Evolutionary conservation across 2,797 vertebrate genomes (phyloP), one percentile per base, ranked within the genome.

Genomic region (Crenuchus spilurus): DNA sequence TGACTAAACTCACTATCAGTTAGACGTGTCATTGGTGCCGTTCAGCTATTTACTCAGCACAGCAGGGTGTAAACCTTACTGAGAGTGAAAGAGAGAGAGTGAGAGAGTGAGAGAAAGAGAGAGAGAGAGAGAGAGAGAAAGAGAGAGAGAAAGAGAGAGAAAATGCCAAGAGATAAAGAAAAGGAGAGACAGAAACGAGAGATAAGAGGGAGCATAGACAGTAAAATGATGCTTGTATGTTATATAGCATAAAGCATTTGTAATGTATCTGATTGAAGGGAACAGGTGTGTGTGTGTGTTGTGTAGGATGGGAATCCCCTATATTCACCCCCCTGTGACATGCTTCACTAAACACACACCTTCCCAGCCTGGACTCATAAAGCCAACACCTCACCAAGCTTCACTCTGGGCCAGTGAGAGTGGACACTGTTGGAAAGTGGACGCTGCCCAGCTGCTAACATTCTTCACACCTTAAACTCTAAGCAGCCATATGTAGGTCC

Each of bases 261-360:
- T 67, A 20, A 42, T 42, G 44, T 28, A 30, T 60, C 70, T 79
- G 72, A 83, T 33, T 73, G 73, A 83, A 16, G 58, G 66, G 60
- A 80, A 61, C 78, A 83, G 78, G 75, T 83, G 75, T 62, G 67
- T 37, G 35, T 54, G 48, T 63, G 55, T 80, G 61, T 52, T 33
- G 67, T 58, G 49, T 52, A 52, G 11, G 3, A n/a, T 6, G 35
- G 67, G 76, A 78, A 70, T 69, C 39, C 63, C 44, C 70, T 28
- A 51, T 18, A 66, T 62, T 54, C 48, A 71, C 61, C 20, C 39
- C 26, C 46, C 52, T 60, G 57, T 69, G 46, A 55, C 48, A 64
- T 49, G 64, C 74, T 35, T 70, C 67, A 70, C 44, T 64, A 64
- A 54, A 39, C 66, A 70, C 66, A 70, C 74, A 70, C 57, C 74